A percentile compares a stretch with the other conserved stretches of the same genome.
Conservation (phyloP, 2,888 invertebrate genomes). For the Mythimna lalbum region DNA sequence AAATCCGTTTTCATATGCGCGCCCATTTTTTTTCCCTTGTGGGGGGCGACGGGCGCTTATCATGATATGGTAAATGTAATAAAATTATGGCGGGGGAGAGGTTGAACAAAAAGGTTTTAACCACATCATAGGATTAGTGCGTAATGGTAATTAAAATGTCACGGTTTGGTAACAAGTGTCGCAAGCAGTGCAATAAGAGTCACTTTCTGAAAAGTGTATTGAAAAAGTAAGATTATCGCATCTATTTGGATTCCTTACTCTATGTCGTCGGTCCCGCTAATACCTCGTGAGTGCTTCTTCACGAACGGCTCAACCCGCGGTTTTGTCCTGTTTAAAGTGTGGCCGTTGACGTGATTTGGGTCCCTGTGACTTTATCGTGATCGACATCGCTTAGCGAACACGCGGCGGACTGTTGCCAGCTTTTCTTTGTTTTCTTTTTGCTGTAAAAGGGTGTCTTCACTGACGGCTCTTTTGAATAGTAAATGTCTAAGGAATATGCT, state of each 20-base stretch:
- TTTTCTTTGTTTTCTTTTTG: conserved; percentile 30
- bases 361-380: conserved; percentile 63
- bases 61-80: too few species aligned
- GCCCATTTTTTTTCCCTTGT: too few species aligned
- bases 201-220: too few species aligned
- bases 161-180: too few species aligned
- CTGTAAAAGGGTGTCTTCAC: background rate
- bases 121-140: too few species aligned
- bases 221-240: background rate
- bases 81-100: too few species aligned
- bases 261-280: conserved; percentile 37
- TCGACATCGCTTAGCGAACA: conserved; percentile 54
- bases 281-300: conserved; percentile 61
- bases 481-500: background rate
- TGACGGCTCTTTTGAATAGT: conserved; percentile 7
- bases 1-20: too few species aligned
- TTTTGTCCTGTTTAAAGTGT: conserved; percentile 65
- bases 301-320: conserved; percentile 65
- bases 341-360: conserved; percentile 65
- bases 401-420: conserved; percentile 1
- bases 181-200: too few species aligned
- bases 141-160: too few species aligned
- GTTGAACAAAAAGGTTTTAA: too few species aligned
- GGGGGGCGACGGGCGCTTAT: too few species aligned
- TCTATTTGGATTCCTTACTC: conserved; percentile 13